These are phyloP conservation scores for Coranthus polyacanthus DNA, from an alignment of 2,797 vertebrate species.

Conservation along the genomic window DNA sequence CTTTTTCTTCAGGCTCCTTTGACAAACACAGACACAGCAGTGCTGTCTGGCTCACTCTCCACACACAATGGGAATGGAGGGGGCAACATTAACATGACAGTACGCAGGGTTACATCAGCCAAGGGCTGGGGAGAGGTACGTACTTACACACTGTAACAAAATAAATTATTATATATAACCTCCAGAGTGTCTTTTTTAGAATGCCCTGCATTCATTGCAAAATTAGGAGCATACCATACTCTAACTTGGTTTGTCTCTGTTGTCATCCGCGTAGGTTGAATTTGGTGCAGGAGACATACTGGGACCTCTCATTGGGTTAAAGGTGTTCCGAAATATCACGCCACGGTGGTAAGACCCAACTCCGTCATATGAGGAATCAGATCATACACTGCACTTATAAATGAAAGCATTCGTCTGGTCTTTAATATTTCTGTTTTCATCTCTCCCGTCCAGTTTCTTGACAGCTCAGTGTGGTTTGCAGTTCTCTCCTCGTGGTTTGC, in stretches of 20 bases:
- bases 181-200: background rate
- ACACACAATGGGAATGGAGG: slow-evolving; percentile 97
- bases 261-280: slow-evolving; percentile 87
- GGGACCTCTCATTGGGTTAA: slow-evolving; percentile 94
- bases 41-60: slow-evolving; percentile 96
- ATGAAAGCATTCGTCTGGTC: background rate
- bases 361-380: background rate
- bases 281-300: slow-evolving; percentile 95
- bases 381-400: background rate
- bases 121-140: slow-evolving; percentile 97
- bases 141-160: slow-evolving; percentile 6
- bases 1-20: slow-evolving; percentile 89
- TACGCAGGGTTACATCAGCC: slow-evolving; percentile 92
- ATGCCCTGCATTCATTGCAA: background rate
- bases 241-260: background rate
- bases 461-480: slow-evolving; percentile 95
- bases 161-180: background rate
- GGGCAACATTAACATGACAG: slow-evolving; percentile 93
- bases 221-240: background rate
- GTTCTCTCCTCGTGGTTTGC: slow-evolving; percentile 92
- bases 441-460: slow-evolving; percentile 86
- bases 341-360: slow-evolving; percentile 86
- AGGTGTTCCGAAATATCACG: slow-evolving; percentile 95
- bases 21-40: slow-evolving; percentile 93
- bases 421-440: background rate